Evolutionary conservation across 2,888 invertebrate genomes (phyloP), one percentile per base, ranked within the genome.

Genomic region (Sicus ferrugineus): DNA sequence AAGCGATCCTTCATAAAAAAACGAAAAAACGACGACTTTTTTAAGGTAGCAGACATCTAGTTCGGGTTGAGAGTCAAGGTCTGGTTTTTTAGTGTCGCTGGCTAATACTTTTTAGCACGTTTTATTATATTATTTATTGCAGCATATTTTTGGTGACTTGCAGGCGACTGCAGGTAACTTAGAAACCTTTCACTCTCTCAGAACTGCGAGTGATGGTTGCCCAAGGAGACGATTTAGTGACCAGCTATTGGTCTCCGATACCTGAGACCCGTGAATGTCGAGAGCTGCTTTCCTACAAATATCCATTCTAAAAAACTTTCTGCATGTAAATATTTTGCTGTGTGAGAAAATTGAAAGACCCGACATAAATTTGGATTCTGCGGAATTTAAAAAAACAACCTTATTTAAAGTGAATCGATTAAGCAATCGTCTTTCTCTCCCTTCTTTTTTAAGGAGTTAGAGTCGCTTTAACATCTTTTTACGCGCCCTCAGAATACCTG

Each of bases 401-500:
- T 72, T 73, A 76, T 77, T 80, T 76, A 80, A 78, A 79, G 71
- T 76, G 77, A 79, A 77, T 77, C 80, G 80, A 80, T 80, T 80
- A 78, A 73, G 79, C 70, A 2, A 28, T 16, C n/a, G n/a, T 2
- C 21, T 52, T 23, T 52, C 52, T 52, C 23, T 52, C 7, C 19
- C 52, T 19, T 14, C 31, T 30, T 56, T 56, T 56, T 56, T 56
- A 56, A 26, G 42, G 56, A 11, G 30, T n/a, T n/a, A n/a, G n/a
- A n/a, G n/a, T n/a, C n/a, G n/a, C n/a, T n/a, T n/a, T n/a, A n/a
- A n/a, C n/a, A n/a, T n/a, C n/a, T n/a, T n/a, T n/a, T n/a, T n/a
- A n/a, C n/a, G n/a, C n/a, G n/a, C n/a, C n/a, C n/a, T n/a, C n/a
- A n/a, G n/a, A n/a, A n/a, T n/a, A n/a, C n/a, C n/a, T n/a, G n/a